A percentile compares a stretch with the other conserved stretches of the same genome.
Conservation (phyloP, 2,113 vertebrate genomes). For the Guaruba guarouba region DNA sequence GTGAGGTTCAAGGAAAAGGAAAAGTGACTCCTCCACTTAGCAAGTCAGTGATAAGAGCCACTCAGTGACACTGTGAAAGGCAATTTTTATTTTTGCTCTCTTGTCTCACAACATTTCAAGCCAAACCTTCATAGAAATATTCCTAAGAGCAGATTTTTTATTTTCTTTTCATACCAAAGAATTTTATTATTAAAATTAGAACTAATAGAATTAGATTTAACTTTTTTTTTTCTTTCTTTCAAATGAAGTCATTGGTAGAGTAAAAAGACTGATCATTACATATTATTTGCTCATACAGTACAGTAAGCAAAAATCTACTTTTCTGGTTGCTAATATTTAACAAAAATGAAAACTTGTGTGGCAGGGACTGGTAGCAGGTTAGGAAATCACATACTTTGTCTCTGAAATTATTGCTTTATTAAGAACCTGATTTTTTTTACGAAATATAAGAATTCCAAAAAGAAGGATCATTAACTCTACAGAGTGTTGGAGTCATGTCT, state of each 20-base stretch:
- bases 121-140: not conserved
- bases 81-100: not conserved
- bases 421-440: not conserved
- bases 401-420: not conserved
- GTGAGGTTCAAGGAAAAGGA: not conserved
- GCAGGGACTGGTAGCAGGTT: accelerated
- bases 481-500: not conserved
- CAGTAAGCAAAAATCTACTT: not conserved
- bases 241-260: not conserved
- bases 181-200: not conserved
- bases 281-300: not conserved
- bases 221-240: not conserved
- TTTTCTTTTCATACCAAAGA: not conserved
- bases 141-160: not conserved
- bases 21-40: not conserved
- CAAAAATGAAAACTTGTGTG: not conserved
- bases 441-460: not conserved
- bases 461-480: not conserved
- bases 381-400: not conserved
- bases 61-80: not conserved
- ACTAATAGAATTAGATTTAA: not conserved
- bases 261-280: not conserved
- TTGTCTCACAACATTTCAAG: not conserved
- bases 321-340: not conserved
- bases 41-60: not conserved